Evolutionary conservation across 2,113 vertebrate genomes (phyloP), one percentile per base, ranked within the genome.

Genomic region (Elanus axillaris): DNA sequence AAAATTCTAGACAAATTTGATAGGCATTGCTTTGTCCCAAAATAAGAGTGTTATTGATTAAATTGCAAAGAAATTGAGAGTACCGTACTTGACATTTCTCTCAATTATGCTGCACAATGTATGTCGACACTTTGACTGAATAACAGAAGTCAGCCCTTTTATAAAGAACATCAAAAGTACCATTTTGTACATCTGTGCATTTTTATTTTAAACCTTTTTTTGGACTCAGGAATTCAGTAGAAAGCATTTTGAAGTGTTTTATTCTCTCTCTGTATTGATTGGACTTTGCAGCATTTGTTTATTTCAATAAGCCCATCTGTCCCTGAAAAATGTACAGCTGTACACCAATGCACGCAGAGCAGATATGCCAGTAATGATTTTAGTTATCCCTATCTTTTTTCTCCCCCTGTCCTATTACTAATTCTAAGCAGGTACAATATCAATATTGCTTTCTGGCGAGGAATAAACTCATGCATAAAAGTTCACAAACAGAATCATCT

Each of bases 341-440:
- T 96, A 75, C 90, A 64, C 91, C 82, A 94, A 20, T 84, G 72
- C 69, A 95, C 14, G 59, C 79, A 84, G 62, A 97, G 66, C 87
- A 95, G 85, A 80, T 76, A 93, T 89, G 73, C 63, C 68, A 88
- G 84, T 97, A 97, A 96, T 94, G 72, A 84, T 96, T 96, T 96
- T 58, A 95, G 87, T 94, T 95, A 88, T 85, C 72, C 62, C 79
- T 76, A 19, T 88, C 88, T 90, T 92, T 91, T 79, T 79, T 1
- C 17, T 1, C 17, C 55, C 13, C 32, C 1, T 42, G 62, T 96
- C 78, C 73, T 94, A 2, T 95, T 97, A 86, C 67, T 96, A 88
- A 98, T 98, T 97, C 93, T 96, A 90, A 97, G 90, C 92, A 97
- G 90, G 90, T 98, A 96, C 78, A 88, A 55, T 96, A 89, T 92